These are phyloP conservation scores for Meganola albula DNA, from an alignment of 2,888 invertebrate genomes.

Conservation along the genomic window DNA sequence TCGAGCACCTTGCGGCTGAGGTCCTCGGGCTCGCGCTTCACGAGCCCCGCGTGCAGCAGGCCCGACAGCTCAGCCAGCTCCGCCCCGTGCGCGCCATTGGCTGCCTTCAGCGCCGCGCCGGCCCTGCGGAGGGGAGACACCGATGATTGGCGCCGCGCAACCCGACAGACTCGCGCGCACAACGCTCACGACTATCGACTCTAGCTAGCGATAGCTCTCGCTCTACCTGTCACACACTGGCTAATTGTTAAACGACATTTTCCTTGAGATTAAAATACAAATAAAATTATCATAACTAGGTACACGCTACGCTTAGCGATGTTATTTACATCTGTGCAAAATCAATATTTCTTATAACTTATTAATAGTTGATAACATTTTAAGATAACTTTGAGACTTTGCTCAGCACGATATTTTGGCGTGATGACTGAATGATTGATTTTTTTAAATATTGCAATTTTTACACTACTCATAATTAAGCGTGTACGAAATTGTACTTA, in stretches of 20 bases:
- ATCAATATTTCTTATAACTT: constrained; percentile 20
- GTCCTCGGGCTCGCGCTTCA: constrained; percentile 90
- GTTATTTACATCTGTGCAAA: constrained; percentile 31
- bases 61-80: constrained; percentile 80
- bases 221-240: constrained; percentile 42
- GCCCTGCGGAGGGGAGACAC: constrained; percentile 81
- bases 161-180: constrained; percentile 52
- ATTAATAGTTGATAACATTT: constrained; percentile 11
- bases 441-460: too few species aligned
- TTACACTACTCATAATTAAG: too few species aligned
- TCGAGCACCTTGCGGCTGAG: constrained; percentile 83
- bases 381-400: too few species aligned
- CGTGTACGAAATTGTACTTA: too few species aligned
- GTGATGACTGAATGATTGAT: too few species aligned
- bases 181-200: constrained; percentile 56
- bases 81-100: constrained; percentile 83
- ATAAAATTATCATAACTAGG: constrained; percentile 46
- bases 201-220: constrained; percentile 46
- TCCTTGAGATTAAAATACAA: constrained; percentile 34
- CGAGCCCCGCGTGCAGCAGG: constrained; percentile 81
- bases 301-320: constrained; percentile 32
- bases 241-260: constrained; percentile 43
- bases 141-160: constrained; percentile 67
- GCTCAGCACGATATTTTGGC: too few species aligned
- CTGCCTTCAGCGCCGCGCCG: constrained; percentile 78